phyloP scores from a whole-genome alignment of 2,888 invertebrate species.

The Xanthorhoe spadicearia region DNA sequence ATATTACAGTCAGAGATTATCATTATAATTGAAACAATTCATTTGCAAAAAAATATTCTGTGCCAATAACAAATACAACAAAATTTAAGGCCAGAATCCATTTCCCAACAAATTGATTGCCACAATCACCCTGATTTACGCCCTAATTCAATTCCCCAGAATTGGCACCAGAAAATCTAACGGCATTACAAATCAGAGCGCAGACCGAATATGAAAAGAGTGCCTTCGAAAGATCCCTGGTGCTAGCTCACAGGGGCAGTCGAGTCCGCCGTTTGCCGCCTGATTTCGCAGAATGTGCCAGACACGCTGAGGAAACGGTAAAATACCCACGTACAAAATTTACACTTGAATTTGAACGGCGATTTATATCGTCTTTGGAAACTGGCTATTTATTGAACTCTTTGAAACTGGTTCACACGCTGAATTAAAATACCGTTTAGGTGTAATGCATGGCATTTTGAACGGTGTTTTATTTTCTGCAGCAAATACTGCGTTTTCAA shows the following conservation, averaged over 20 bases:
- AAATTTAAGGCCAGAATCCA: neutral
- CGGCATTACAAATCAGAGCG: slow-evolving; percentile 72
- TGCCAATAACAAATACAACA: neutral
- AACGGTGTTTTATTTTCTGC: neutral
- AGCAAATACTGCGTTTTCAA: neutral
- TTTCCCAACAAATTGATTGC: neutral
- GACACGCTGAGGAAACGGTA: slow-evolving; percentile 77
- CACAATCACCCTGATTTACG: slow-evolving; percentile 8
- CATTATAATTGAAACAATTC: no score
- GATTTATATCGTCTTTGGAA: slow-evolving; percentile 24
- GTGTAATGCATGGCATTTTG: neutral
- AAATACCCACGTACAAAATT: slow-evolving; percentile 28
- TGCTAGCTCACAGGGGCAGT: slow-evolving; percentile 67
- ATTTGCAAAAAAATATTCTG: no score
- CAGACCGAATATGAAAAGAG: slow-evolving; percentile 77
- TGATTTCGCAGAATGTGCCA: slow-evolving; percentile 70
- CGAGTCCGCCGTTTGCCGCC: slow-evolving; percentile 63
- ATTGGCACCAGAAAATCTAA: slow-evolving; percentile 71
- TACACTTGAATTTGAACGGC: slow-evolving; percentile 33
- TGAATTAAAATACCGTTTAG: slow-evolving; percentile 2
- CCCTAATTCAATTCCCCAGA: slow-evolving; percentile 50
- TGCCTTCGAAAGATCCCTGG: slow-evolving; percentile 70
- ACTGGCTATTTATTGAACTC: slow-evolving; percentile 7
- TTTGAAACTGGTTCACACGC: neutral
- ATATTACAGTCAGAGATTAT: no score